These are phyloP conservation scores for Syritta pipiens DNA, from an alignment of 2,888 invertebrate species.

Conservation along the genomic window DNA sequence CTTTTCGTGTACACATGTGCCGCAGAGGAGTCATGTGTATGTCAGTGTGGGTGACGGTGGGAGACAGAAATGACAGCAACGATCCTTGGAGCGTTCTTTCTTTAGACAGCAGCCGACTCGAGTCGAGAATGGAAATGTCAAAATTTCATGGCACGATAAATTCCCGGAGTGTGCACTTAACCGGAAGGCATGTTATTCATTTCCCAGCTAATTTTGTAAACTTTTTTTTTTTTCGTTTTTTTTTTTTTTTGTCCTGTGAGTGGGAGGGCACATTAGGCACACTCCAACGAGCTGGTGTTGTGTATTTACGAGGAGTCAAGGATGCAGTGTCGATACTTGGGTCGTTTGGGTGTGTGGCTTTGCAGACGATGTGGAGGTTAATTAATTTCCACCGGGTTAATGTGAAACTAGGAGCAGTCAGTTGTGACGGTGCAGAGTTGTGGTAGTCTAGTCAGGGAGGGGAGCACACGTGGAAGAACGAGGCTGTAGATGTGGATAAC, in stretches of 20 bases:
- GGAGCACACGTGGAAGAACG: no score
- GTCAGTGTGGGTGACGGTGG: not conserved
- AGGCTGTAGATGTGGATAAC: no score
- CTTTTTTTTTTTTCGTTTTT: slow-evolving; percentile 3
- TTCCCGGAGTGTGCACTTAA: slow-evolving; percentile 29
- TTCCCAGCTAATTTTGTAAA: slow-evolving; percentile 37
- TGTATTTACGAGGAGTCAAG: not conserved
- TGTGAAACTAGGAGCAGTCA: no score
- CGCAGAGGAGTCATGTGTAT: not conserved
- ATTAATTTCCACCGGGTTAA: no score
- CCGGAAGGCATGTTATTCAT: slow-evolving; percentile 37
- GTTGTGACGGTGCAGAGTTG: no score
- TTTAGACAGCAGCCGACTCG: no score
- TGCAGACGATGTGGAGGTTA: no score
- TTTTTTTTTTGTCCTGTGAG: not conserved
- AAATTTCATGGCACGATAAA: slow-evolving; percentile 39
- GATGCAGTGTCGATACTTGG: not conserved
- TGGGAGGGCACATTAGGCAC: not conserved
- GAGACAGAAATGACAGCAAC: not conserved
- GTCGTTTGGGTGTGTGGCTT: no score
- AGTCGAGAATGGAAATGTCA: slow-evolving; percentile 33
- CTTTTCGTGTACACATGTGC: not conserved
- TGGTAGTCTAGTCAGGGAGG: no score
- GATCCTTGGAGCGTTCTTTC: no score
- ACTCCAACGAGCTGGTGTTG: slow-evolving; percentile 8